These are phyloP conservation scores for Apodemus agrarius DNA, from an alignment of 2,797 vertebrate species.

Conservation along the genomic window DNA sequence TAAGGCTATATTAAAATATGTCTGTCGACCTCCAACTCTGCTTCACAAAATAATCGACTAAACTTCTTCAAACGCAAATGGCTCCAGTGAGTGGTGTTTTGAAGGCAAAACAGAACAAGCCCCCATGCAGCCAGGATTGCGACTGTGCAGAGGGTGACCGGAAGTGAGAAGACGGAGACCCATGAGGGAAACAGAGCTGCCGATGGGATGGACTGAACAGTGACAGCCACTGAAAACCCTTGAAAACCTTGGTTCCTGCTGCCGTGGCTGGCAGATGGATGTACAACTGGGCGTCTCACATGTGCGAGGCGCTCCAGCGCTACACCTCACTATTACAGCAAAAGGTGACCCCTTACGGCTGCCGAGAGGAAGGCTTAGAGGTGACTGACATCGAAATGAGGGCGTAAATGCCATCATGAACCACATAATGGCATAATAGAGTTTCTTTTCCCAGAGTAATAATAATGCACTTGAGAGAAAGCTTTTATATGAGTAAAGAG, in stretches of 20 bases:
- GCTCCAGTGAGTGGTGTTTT: neutral
- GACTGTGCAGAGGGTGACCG: neutral
- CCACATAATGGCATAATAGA: slow-evolving; percentile 54
- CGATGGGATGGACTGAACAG: neutral
- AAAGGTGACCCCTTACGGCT: slow-evolving; percentile 49
- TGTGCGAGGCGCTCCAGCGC: neutral
- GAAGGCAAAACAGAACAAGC: slow-evolving; percentile 13
- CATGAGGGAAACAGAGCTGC: neutral
- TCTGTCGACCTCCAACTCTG: neutral
- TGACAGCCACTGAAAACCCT: neutral
- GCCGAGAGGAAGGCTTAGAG: neutral
- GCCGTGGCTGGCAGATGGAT: accelerated
- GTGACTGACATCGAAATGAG: slow-evolving; percentile 48
- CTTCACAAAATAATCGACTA: neutral
- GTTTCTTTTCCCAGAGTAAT: slow-evolving; percentile 72
- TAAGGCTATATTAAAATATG: neutral
- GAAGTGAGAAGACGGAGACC: neutral
- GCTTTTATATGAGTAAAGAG: slow-evolving; percentile 79
- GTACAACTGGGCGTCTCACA: neutral
- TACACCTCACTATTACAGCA: neutral
- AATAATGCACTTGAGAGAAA: slow-evolving; percentile 76
- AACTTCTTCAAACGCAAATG: neutral
- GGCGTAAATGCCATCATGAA: slow-evolving; percentile 66
- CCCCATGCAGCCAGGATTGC: neutral
- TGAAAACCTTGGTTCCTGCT: neutral